phyloP scores from a whole-genome alignment of 2,113 vertebrate species.

The Lanius ludovicianus region DNA sequence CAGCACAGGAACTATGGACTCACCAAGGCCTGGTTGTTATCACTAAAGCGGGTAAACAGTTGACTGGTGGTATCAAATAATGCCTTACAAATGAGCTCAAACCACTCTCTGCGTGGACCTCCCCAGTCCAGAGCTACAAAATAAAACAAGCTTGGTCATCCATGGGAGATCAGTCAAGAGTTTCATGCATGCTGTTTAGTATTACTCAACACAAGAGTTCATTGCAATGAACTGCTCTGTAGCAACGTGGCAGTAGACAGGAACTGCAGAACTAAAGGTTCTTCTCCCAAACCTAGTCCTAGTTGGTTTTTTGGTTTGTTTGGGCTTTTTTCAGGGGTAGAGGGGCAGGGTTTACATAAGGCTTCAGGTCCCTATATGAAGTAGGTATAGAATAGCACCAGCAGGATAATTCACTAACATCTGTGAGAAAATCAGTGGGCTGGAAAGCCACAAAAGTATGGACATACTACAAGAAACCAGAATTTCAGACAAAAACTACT shows the following conservation, averaged over 20 bases:
- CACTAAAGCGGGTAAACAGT: constrained; percentile 94
- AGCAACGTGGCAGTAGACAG: background rate
- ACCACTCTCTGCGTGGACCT: constrained; percentile 96
- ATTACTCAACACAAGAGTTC: background rate
- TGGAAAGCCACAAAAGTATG: background rate
- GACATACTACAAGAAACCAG: background rate
- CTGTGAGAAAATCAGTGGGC: background rate
- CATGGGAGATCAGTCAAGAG: background rate
- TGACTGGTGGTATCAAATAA: constrained; percentile 95
- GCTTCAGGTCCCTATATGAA: background rate
- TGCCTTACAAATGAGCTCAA: constrained; percentile 93
- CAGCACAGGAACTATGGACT: constrained; percentile 24
- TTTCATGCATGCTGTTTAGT: background rate
- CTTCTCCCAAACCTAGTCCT: background rate
- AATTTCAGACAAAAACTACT: background rate
- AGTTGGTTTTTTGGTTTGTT: background rate
- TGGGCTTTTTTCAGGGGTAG: background rate
- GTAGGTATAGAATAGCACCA: background rate
- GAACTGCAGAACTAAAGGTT: background rate
- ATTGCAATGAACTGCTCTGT: background rate
- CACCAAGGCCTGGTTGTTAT: constrained; percentile 96
- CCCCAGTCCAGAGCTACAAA: constrained; percentile 95
- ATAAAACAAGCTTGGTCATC: constrained; percentile 8
- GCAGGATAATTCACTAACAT: background rate
- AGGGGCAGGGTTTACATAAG: background rate